A percentile compares a stretch with the other conserved stretches of the same genome.
phyloP scores from a whole-genome alignment of 2,113 vertebrate species.

The Epinephelus cyanopodus region DNA sequence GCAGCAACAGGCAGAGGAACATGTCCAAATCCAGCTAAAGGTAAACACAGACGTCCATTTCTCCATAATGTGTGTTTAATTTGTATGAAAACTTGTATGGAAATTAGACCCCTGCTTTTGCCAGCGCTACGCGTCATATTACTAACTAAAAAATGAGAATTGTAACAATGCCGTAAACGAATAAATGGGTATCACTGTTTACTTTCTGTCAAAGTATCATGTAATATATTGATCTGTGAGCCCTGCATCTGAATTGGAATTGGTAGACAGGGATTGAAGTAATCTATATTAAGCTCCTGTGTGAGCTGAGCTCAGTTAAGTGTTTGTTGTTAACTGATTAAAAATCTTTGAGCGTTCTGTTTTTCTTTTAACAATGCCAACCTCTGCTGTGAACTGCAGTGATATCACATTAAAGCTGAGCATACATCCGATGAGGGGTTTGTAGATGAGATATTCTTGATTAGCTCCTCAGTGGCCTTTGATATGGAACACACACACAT shows the following conservation, averaged over 20 bases:
- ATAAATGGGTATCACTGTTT: neutral
- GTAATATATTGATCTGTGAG: neutral
- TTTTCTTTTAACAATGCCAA: neutral
- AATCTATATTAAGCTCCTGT: neutral
- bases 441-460: neutral
- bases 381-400: neutral
- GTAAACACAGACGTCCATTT: no score
- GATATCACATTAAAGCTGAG: constrained; percentile 1
- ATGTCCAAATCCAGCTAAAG: no score
- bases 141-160: neutral
- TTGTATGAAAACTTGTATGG: neutral
- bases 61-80: neutral
- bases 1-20: no score
- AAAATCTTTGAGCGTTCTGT: neutral
- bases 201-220: neutral
- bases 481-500: constrained; percentile 9
- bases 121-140: neutral
- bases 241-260: neutral
- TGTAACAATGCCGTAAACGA: no score
- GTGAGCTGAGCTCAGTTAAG: neutral
- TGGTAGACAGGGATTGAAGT: neutral
- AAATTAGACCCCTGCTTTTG: no score
- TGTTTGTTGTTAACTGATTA: neutral
- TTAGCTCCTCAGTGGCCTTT: constrained; percentile 14
- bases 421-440: neutral